Evolutionary conservation across 1,140 invertebrate genomes (phyloP), one percentile per base, ranked within the genome.

Genomic region (Dinothrombium tinctorium): DNA sequence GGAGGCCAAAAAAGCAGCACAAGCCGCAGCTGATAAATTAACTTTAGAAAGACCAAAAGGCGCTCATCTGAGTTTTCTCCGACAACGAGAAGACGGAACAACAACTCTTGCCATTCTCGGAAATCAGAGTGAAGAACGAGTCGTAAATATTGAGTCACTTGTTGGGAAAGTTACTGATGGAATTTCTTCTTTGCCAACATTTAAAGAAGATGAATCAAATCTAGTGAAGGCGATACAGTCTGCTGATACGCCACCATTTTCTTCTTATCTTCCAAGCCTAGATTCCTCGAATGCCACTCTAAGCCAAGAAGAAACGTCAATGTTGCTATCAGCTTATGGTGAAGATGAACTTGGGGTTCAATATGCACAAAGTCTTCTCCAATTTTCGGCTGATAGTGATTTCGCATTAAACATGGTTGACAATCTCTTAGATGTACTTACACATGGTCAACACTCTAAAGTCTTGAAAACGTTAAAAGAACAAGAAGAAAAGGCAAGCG

Each of bases 211-310:
- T 56, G 71, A 80, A 12, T 67, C 82, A 32, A 92, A 90, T 57
- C 60, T 74, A 44, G 74, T 76, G 0, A 86, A 83, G 56, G 70
- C 80, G 47, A 60, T 68, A 68, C 54, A 46, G 24, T 41, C 45
- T 20, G 11, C 42, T 7, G 17, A 20, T 22, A 41, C 14, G 9
- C 24, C 43, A 26, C 38, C 47, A 25, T 51, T 44, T 38, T 76
- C 81, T 26, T 87, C 83, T 2, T 90, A 90, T 63, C 86, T 86
- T 2, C 90, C 90, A 0, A 73, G 73, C 15, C 87, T 86, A 59
- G 89, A 96, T 58, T 89, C 84, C 0, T 86, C 82, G 2, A 94
- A 92, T 64, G 71, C 89, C 0, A 90, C 82, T 53, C 60, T 96
- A 17, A 82, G 73, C 9, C 83, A 89, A 56, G 81, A 89, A 47